phyloP scores from a whole-genome alignment of 2,888 invertebrate genomes.

The Pammene fasciana region DNA sequence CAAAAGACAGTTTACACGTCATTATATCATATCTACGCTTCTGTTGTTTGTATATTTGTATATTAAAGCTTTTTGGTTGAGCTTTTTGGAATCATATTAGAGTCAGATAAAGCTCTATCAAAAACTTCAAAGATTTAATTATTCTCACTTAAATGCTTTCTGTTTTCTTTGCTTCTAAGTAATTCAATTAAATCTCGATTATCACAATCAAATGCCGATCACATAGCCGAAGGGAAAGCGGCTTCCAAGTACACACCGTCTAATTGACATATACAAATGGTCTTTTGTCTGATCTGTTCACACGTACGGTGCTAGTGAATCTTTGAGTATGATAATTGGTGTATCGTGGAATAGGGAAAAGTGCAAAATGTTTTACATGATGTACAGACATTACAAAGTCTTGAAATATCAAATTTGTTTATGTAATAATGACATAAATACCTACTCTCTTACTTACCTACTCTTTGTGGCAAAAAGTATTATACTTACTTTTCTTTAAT shows the following conservation, averaged over 20 bases:
- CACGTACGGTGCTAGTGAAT: conserved; percentile 45
- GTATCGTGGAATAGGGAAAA: conserved; percentile 28
- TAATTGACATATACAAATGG: conserved; percentile 70
- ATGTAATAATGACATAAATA: no score
- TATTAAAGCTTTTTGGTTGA: no score
- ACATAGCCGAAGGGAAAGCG: conserved; percentile 58
- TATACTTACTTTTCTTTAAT: no score
- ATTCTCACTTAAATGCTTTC: conserved; percentile 23
- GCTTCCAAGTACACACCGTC: conserved; percentile 46
- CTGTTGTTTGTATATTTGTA: no score
- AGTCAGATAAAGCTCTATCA: neutral
- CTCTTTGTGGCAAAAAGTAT: no score
- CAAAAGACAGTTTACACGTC: no score
- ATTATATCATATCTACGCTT: no score
- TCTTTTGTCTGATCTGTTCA: conserved; percentile 61
- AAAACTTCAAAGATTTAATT: neutral
- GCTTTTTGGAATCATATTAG: no score
- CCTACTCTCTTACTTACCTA: neutral
- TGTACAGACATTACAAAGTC: neutral
- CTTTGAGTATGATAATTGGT: conserved; percentile 38
- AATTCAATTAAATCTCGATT: conserved; percentile 40
- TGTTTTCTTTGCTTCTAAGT: conserved; percentile 32
- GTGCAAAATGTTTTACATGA: neutral
- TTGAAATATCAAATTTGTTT: no score
- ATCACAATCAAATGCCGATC: conserved; percentile 41